Evolutionary conservation across 2,888 invertebrate genomes (phyloP).

Genomic region (Hydriomena furcata): DNA sequence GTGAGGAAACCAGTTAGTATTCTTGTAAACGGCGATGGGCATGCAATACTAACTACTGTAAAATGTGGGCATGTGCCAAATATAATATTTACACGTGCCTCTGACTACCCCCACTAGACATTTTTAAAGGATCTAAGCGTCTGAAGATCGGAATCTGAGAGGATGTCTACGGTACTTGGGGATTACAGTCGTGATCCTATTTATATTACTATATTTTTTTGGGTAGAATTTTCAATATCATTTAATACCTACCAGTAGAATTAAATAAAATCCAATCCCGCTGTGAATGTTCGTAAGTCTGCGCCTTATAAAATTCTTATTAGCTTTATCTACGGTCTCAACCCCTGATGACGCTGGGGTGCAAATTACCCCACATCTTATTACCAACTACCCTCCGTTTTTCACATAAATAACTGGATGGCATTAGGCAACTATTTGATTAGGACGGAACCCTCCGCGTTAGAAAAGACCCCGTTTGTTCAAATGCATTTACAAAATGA

Average conservation of each 20-base stretch:
- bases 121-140: too few relatives aligned
- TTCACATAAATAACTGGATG: constrained; percentile 66
- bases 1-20: too few relatives aligned
- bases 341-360: constrained; percentile 54
- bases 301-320: constrained; percentile 74
- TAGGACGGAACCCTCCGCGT: constrained; percentile 52
- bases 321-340: constrained; percentile 60
- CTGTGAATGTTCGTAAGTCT: constrained; percentile 27
- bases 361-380: constrained; percentile 47
- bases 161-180: too few relatives aligned
- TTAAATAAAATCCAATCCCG: constrained; percentile 15
- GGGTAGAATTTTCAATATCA: not conserved
- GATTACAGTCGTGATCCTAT: too few relatives aligned
- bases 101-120: too few relatives aligned
- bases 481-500: constrained; percentile 67
- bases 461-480: constrained; percentile 47
- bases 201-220: too few relatives aligned
- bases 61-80: too few relatives aligned
- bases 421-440: constrained; percentile 70
- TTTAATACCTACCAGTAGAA: constrained; percentile 1
- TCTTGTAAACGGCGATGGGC: too few relatives aligned
- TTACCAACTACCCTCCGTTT: constrained; percentile 42
- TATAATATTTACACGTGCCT: too few relatives aligned
- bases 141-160: too few relatives aligned
- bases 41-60: too few relatives aligned